phyloP scores from a whole-genome alignment of 2,113 vertebrate species.

The Dryoscopus gambensis region DNA sequence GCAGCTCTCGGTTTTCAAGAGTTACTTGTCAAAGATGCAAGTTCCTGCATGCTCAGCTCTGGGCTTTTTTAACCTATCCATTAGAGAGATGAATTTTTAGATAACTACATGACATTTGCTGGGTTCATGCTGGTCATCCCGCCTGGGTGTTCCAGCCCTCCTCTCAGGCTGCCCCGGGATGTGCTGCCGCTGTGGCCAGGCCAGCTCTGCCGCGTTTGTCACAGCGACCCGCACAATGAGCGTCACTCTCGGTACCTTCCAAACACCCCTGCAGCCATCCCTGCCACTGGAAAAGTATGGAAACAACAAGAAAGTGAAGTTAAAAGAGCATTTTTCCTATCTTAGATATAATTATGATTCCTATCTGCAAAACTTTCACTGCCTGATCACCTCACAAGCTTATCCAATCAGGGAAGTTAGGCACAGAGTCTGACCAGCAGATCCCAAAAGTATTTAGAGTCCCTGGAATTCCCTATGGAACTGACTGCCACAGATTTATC shows the following conservation, averaged over 20 bases:
- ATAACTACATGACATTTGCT: slow-evolving; percentile 16
- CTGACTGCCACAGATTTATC: not conserved
- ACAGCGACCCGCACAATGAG: not conserved
- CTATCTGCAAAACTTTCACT: not conserved
- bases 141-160: slow-evolving; percentile 37
- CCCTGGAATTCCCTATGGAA: not conserved
- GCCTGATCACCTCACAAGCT: not conserved
- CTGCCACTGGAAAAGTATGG: not conserved
- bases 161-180: not conserved
- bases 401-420: not conserved
- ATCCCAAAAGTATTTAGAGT: not conserved
- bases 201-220: not conserved
- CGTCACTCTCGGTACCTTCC: not conserved
- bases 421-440: not conserved
- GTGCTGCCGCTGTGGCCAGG: not conserved
- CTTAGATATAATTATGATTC: not conserved
- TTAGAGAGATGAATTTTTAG: slow-evolving; percentile 49
- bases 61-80: not conserved
- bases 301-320: not conserved
- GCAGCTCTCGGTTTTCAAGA: not conserved
- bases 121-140: slow-evolving; percentile 16
- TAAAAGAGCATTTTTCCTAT: not conserved
- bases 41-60: slow-evolving; percentile 18
- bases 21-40: slow-evolving; percentile 4
- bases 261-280: not conserved